phyloP scores from a whole-genome alignment of 2,888 invertebrate species.

The Dasysyrphus tricinctus region DNA sequence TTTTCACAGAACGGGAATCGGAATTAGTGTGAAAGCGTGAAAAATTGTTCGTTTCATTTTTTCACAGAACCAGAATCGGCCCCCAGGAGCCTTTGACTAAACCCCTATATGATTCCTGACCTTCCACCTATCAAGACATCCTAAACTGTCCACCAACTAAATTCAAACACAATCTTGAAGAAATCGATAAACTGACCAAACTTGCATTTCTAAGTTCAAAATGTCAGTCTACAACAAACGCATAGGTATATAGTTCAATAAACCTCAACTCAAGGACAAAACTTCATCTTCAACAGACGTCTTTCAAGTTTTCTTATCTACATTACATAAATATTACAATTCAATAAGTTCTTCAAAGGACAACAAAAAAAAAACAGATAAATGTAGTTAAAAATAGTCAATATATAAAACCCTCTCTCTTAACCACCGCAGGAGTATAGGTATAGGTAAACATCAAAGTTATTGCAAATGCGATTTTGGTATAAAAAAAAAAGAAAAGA shows the following conservation, averaged over 20 bases:
- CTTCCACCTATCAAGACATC: too few species aligned
- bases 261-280: not conserved
- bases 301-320: not conserved
- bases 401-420: constrained; percentile 6
- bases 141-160: too few species aligned
- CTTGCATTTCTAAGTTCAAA: not conserved
- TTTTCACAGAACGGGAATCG: too few species aligned
- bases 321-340: not conserved
- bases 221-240: not conserved
- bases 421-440: not conserved
- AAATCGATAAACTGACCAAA: not conserved
- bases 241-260: constrained; percentile 1
- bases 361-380: not conserved
- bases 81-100: too few species aligned
- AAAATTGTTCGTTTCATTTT: too few species aligned
- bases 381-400: not conserved
- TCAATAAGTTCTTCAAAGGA: not conserved
- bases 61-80: too few species aligned
- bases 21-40: too few species aligned
- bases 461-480: constrained; percentile 41
- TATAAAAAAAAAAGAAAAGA: constrained; percentile 4
- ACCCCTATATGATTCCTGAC: too few species aligned
- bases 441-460: constrained; percentile 16
- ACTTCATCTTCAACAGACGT: not conserved
- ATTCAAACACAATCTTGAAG: too few species aligned